Evolutionary conservation across 2,113 vertebrate species (phyloP).

Genomic region (Colius striatus): DNA sequence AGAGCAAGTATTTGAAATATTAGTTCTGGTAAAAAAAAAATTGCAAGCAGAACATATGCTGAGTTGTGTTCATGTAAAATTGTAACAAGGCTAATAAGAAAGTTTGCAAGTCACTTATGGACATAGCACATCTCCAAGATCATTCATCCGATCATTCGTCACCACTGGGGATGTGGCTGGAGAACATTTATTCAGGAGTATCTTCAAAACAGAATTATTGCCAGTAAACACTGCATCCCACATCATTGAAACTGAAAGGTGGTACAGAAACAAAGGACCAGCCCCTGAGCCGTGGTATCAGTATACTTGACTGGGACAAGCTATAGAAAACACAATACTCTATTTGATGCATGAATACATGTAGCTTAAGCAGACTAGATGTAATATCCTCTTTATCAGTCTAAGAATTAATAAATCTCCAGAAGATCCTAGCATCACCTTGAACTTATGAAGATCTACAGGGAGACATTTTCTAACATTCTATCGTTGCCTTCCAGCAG

Average conservation of each 20-base stretch:
- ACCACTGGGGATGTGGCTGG: neutral
- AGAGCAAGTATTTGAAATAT: neutral
- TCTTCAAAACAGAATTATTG: neutral
- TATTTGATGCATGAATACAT: neutral
- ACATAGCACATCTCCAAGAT: neutral
- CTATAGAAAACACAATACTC: neutral
- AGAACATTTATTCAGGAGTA: neutral
- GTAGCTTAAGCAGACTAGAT: neutral
- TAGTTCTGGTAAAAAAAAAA: neutral
- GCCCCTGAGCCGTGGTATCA: neutral
- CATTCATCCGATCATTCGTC: neutral
- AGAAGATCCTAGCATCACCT: neutral
- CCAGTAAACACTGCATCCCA: rapidly evolving
- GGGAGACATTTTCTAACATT: neutral
- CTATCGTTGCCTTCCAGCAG: neutral
- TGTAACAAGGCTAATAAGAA: neutral
- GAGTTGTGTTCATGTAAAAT: neutral
- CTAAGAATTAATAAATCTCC: neutral
- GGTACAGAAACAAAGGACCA: neutral
- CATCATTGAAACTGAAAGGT: neutral
- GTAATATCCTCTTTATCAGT: neutral
- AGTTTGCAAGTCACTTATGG: neutral
- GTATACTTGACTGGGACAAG: neutral
- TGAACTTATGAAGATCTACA: neutral
- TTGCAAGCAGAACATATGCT: neutral